phyloP scores from a whole-genome alignment of 2,113 vertebrate genomes.

The Sinosuthora webbiana region DNA sequence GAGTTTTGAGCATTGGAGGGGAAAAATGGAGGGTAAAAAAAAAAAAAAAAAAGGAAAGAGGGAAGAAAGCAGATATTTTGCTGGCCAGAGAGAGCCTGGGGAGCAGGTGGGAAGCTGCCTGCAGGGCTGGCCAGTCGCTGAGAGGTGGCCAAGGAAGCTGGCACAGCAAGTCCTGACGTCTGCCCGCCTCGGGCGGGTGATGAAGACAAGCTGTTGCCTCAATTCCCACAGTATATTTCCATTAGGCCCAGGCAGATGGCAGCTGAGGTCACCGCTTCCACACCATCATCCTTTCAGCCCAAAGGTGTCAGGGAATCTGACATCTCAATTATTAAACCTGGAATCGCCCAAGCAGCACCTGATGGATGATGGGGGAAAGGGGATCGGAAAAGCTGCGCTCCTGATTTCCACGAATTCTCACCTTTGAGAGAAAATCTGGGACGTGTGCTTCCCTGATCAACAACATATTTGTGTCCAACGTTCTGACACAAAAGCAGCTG shows the following conservation, averaged over 20 bases:
- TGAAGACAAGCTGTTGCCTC: conserved; percentile 36
- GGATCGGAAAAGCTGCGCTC: not conserved
- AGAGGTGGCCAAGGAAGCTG: conserved; percentile 33
- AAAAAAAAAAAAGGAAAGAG: accelerated
- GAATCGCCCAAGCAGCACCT: not conserved
- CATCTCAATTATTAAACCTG: conserved; percentile 19
- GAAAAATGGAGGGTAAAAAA: not conserved
- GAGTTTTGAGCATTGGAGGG: not conserved
- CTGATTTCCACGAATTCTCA: not conserved
- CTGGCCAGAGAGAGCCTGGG: not conserved
- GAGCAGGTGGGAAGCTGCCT: conserved; percentile 19
- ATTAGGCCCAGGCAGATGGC: conserved; percentile 54
- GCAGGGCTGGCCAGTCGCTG: not conserved
- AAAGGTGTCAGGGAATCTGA: conserved; percentile 17
- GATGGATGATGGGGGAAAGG: not conserved
- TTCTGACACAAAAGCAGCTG: conserved; percentile 25
- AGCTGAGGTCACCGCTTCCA: conserved; percentile 21
- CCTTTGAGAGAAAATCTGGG: not conserved
- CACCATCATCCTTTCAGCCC: not conserved
- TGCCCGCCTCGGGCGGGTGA: conserved; percentile 10
- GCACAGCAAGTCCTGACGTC: not conserved
- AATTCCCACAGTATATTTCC: conserved; percentile 55
- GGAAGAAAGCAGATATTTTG: not conserved
- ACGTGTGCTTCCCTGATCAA: not conserved
- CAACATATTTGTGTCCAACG: not conserved